Evolutionary conservation across 2,888 invertebrate species (phyloP).

Genomic region (Lysandra bellargus): DNA sequence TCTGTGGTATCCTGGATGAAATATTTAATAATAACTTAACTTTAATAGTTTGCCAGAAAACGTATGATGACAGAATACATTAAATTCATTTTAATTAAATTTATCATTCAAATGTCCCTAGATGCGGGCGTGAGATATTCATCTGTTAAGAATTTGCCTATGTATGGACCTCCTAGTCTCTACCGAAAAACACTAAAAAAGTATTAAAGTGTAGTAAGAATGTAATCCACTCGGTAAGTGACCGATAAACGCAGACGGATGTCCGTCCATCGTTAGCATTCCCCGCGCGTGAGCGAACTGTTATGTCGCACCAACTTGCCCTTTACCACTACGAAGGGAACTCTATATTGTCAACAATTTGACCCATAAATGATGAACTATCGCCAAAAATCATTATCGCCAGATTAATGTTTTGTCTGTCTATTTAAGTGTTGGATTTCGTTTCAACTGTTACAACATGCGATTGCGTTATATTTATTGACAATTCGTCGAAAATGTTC

Average conservation of each 20-base stretch:
- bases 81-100: too few species aligned
- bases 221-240: background rate
- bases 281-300: conserved; percentile 12
- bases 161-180: background rate
- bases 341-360: background rate
- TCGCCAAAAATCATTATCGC: too few species aligned
- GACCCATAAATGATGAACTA: background rate
- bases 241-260: conserved; percentile 21
- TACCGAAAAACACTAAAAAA: background rate
- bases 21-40: too few species aligned
- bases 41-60: too few species aligned
- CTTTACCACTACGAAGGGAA: background rate
- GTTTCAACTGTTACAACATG: background rate
- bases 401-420: background rate
- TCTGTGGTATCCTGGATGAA: too few species aligned
- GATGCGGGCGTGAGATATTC: background rate
- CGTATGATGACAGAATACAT: too few species aligned
- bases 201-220: background rate
- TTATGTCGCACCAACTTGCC: conserved; percentile 4
- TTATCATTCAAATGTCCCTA: too few species aligned
- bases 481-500: background rate
- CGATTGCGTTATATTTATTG: conserved; percentile 19
- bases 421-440: background rate
- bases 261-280: conserved; percentile 17
- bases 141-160: background rate